These are phyloP conservation scores for Notolabrus celidotus DNA, from an alignment of 2,797 vertebrate species.

Conservation along the genomic window DNA sequence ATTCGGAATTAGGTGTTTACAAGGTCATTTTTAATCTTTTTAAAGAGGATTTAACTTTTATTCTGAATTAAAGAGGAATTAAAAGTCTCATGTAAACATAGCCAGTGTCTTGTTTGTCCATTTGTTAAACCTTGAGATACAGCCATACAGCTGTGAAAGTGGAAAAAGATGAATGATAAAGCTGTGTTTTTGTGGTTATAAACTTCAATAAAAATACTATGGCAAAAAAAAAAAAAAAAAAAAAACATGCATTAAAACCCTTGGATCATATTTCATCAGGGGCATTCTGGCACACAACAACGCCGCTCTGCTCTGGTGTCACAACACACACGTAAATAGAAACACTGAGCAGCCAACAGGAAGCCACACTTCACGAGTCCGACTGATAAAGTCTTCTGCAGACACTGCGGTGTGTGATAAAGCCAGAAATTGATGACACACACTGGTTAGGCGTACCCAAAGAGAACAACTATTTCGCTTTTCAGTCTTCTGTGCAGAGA, in stretches of 20 bases:
- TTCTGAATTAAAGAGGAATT: too few species aligned
- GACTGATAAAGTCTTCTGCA: conserved; percentile 58
- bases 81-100: too few species aligned
- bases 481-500: background rate
- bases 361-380: conserved; percentile 45
- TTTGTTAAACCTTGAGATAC: too few species aligned
- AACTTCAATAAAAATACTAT: too few species aligned
- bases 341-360: conserved; percentile 36
- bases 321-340: conserved; percentile 14
- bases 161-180: too few species aligned
- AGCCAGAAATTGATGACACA: conserved; percentile 32
- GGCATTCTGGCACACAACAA: background rate
- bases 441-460: conserved; percentile 18
- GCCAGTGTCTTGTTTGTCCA: too few species aligned
- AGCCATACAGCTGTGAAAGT: too few species aligned
- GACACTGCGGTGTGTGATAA: conserved; percentile 40
- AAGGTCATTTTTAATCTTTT: too few species aligned
- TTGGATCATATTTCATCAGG: conserved; percentile 1
- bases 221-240: too few species aligned
- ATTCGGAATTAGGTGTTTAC: too few species aligned
- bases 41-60: too few species aligned
- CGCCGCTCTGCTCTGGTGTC: background rate
- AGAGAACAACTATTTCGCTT: background rate
- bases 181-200: too few species aligned
- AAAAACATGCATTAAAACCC: background rate